Conservation (phyloP, 2,797 vertebrate species). For the Aulostomus chinensis region DNA sequence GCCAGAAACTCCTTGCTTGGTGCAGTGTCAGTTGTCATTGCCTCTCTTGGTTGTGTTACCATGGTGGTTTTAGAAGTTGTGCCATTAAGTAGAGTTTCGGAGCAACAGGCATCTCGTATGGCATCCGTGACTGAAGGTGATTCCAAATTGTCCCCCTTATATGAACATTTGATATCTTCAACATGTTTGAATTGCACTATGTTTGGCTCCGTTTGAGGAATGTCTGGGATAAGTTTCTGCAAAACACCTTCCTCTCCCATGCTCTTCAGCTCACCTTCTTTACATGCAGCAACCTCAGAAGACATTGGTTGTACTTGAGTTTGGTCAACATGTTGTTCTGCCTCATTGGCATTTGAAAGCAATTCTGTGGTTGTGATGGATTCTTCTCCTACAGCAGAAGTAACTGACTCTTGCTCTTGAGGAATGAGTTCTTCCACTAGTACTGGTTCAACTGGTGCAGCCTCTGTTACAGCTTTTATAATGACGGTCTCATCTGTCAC, state of each 20-base stretch:
- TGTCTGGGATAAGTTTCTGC: conserved; percentile 2
- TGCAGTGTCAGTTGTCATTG: neutral
- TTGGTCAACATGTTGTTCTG: conserved; percentile 13
- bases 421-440: conserved; percentile 12
- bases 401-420: conserved; percentile 1
- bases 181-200: conserved; percentile 13
- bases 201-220: conserved; percentile 5
- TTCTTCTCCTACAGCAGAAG: conserved; percentile 15
- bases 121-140: conserved; percentile 10
- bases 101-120: conserved; percentile 1
- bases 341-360: neutral
- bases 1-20: conserved; percentile 21
- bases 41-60: conserved; percentile 6
- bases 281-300: neutral
- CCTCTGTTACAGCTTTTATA: conserved; percentile 11
- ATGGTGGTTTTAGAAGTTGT: neutral
- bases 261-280: conserved; percentile 9
- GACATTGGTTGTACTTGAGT: conserved; percentile 13
- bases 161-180: conserved; percentile 4
- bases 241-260: neutral
- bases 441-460: neutral
- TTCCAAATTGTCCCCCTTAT: conserved; percentile 17
- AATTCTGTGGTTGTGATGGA: neutral
- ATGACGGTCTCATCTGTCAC: conserved; percentile 16
- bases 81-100: conserved; percentile 4